Conservation (phyloP, 53 echinoderm and acorn worm genomes). For the Paelopatides confundens region DNA sequence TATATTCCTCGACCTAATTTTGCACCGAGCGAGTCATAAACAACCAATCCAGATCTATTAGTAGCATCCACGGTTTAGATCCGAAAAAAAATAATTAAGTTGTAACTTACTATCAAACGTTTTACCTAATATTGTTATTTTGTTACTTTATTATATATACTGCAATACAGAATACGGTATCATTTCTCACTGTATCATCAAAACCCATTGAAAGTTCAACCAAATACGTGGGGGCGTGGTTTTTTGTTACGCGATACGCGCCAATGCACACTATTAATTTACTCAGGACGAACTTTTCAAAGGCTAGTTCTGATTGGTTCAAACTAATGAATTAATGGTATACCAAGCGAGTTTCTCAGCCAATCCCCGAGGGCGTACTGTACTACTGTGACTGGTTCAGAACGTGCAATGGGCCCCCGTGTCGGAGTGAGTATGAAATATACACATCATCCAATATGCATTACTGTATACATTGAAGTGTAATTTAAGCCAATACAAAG, state of each 20-base stretch:
- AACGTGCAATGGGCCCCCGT: conserved; percentile 45
- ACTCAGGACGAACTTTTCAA: conserved; percentile 32
- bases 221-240: conserved; percentile 43
- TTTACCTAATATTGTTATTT: neutral
- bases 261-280: conserved; percentile 43
- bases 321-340: conserved; percentile 51
- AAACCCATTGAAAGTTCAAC: conserved; percentile 21
- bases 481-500: conserved; percentile 39
- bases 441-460: conserved; percentile 54
- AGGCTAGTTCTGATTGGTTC: conserved; percentile 32
- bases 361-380: conserved; percentile 60
- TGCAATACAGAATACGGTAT: neutral
- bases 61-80: neutral
- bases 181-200: neutral
- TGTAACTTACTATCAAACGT: neutral
- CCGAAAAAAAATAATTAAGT: neutral
- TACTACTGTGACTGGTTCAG: conserved; percentile 17
- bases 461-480: conserved; percentile 33
- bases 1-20: neutral
- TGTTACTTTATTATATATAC: too few relatives aligned
- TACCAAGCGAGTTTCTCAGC: conserved; percentile 43
- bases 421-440: conserved; percentile 46
- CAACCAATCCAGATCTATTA: neutral
- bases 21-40: neutral
- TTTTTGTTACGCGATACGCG: conserved; percentile 24